Conservation (phyloP, 2,113 vertebrate genomes). For the Heterotis niloticus region DNA sequence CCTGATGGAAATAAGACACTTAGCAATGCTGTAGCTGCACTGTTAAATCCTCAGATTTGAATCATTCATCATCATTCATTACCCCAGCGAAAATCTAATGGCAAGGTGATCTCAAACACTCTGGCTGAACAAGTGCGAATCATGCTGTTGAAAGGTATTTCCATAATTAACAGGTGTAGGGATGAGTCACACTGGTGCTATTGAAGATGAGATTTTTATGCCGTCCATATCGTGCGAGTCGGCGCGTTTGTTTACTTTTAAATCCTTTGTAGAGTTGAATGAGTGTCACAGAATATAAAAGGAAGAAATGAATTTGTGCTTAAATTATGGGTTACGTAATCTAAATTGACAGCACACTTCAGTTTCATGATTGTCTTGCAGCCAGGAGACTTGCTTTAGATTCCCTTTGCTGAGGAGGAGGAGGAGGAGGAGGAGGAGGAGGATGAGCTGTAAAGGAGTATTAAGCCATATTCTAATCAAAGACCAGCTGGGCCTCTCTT, state of each 20-base stretch:
- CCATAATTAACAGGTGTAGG: background rate
- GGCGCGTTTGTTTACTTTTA: background rate
- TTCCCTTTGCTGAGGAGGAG: too few relatives aligned
- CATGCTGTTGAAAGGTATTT: conserved; percentile 1
- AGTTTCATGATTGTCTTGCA: background rate
- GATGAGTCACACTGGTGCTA: background rate
- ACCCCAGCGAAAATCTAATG: background rate
- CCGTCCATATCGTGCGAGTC: too few relatives aligned
- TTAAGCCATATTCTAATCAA: background rate
- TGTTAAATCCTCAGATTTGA: background rate
- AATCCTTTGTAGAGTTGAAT: background rate
- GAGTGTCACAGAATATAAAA: conserved; percentile 1
- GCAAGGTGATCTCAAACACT: background rate
- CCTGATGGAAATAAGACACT: background rate
- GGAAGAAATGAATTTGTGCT: background rate
- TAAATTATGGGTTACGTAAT: background rate
- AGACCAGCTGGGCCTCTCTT: background rate
- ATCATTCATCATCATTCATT: background rate
- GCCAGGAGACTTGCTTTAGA: too few relatives aligned
- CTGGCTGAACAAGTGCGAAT: background rate
- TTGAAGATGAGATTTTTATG: background rate
- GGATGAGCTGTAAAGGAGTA: background rate
- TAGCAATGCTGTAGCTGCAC: background rate
- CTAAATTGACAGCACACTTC: background rate
- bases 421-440: too few relatives aligned